Evolutionary conservation across 2,797 vertebrate species (phyloP).

Genomic region (Crax fasciolata): DNA sequence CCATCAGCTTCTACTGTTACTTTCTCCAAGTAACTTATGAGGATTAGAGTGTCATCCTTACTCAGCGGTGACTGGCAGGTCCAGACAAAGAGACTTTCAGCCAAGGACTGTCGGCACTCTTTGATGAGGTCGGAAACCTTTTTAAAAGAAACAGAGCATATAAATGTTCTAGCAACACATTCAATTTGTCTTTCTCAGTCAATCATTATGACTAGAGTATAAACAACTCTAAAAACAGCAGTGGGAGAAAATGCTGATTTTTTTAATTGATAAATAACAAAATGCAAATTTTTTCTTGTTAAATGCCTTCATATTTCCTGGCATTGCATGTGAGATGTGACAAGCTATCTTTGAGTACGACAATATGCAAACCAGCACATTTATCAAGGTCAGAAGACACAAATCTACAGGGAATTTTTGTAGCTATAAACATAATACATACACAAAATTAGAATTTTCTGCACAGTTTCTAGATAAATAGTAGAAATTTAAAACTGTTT

Average conservation of each 20-base stretch:
- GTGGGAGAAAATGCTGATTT: neutral
- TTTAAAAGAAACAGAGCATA: conserved; percentile 55
- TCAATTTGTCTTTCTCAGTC: neutral
- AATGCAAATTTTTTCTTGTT: neutral
- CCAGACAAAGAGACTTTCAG: conserved; percentile 97
- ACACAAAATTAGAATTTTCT: neutral
- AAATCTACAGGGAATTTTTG: neutral
- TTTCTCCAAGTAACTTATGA: conserved; percentile 93
- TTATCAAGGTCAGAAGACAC: neutral
- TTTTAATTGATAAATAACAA: neutral
- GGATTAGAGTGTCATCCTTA: conserved; percentile 94
- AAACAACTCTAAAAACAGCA: neutral
- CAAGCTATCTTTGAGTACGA: neutral
- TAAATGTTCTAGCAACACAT: neutral
- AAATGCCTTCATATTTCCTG: neutral
- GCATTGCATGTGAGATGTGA: neutral
- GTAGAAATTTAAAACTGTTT: neutral
- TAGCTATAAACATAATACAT: neutral
- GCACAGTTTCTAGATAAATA: neutral
- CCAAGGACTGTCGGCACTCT: conserved; percentile 92
- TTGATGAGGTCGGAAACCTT: conserved; percentile 96
- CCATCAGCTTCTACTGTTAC: conserved; percentile 93
- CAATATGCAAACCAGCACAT: neutral
- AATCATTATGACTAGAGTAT: neutral
- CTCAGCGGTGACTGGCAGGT: conserved; percentile 94